These are phyloP conservation scores for Anser cygnoides DNA, from an alignment of 2,113 vertebrate genomes.

Conservation along the genomic window DNA sequence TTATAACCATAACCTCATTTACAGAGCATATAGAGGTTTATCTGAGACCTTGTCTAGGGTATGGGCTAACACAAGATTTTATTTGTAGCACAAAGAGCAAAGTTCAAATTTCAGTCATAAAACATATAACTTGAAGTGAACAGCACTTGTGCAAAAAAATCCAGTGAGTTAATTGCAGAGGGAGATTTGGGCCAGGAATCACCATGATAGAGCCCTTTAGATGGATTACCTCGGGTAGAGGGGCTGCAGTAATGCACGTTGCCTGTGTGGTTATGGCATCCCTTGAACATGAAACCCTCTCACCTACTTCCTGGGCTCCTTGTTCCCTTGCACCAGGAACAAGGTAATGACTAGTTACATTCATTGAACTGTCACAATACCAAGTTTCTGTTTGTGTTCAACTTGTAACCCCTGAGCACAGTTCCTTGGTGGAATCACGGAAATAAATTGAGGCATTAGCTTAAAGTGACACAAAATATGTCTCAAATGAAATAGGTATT, in stretches of 20 bases:
- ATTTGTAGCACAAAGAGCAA: background rate
- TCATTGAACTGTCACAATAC: background rate
- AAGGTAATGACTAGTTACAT: background rate
- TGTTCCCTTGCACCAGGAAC: background rate
- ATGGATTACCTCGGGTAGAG: background rate
- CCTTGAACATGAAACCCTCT: background rate
- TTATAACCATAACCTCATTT: background rate
- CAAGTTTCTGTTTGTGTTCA: background rate
- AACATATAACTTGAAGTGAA: background rate
- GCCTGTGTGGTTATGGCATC: background rate
- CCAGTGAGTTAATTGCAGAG: background rate
- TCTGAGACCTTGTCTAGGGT: background rate
- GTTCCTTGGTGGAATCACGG: background rate
- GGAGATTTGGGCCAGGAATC: background rate
- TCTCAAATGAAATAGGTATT: background rate
- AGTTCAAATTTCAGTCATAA: slow-evolving; percentile 47
- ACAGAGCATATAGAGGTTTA: background rate
- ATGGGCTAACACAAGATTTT: background rate
- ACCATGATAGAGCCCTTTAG: background rate
- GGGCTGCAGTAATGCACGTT: background rate
- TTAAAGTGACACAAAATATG: background rate
- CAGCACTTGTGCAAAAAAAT: background rate
- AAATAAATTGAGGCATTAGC: background rate
- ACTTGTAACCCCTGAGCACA: background rate
- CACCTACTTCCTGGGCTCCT: background rate